phyloP scores from a whole-genome alignment of 2,113 vertebrate species.

The Ceratotherium simum region DNA sequence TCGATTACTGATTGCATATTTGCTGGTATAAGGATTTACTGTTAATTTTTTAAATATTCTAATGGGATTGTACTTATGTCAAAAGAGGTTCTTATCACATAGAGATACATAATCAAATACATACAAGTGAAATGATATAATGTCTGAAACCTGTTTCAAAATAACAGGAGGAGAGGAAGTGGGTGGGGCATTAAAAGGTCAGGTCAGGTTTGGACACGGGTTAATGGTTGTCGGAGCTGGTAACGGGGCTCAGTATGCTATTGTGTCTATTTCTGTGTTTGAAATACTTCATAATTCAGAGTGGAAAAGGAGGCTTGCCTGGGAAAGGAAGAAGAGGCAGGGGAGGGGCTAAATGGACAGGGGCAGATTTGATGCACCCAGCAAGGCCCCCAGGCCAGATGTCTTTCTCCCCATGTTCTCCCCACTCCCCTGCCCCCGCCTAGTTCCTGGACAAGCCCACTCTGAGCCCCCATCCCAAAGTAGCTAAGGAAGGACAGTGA shows the following conservation, averaged over 20 bases:
- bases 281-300: not conserved
- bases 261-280: not conserved
- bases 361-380: not conserved
- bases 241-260: not conserved
- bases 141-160: slow-evolving; percentile 25
- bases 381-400: not conserved
- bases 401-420: not conserved
- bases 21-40: not conserved
- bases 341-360: not conserved
- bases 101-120: not conserved
- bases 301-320: not conserved
- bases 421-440: not conserved
- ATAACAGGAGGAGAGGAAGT: not conserved
- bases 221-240: not conserved
- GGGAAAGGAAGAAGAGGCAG: not conserved
- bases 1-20: not conserved
- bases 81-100: not conserved
- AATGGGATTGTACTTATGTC: not conserved
- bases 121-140: not conserved
- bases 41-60: not conserved
- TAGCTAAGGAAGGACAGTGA: not conserved
- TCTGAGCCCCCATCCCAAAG: not conserved
- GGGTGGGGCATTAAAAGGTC: no score
- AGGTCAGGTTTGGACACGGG: not conserved
- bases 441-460: not conserved